A percentile compares a stretch with the other conserved stretches of the same genome.
Conservation (phyloP, 2,797 vertebrate species). For the Galago senegalensis region DNA sequence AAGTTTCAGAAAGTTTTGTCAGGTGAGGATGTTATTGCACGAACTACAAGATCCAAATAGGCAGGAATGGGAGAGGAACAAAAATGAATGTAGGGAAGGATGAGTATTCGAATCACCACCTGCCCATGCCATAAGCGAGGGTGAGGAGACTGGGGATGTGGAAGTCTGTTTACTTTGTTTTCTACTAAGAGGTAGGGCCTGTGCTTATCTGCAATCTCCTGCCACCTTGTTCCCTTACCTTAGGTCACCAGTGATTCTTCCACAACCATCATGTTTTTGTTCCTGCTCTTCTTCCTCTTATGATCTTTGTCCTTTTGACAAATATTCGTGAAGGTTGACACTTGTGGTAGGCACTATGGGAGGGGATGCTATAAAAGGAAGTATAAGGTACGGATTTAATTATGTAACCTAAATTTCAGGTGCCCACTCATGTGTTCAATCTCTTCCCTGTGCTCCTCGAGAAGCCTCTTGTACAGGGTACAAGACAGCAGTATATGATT, state of each 20-base stretch:
- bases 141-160: neutral
- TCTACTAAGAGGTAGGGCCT: neutral
- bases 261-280: neutral
- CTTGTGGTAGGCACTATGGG: neutral
- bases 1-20: neutral
- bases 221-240: neutral
- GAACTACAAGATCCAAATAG: neutral
- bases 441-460: neutral
- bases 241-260: neutral
- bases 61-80: neutral
- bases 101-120: neutral
- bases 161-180: neutral
- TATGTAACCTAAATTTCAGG: neutral
- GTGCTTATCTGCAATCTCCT: neutral
- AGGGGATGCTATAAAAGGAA: neutral
- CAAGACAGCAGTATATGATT: neutral
- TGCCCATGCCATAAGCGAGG: neutral
- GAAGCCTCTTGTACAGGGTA: neutral
- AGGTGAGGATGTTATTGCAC: neutral
- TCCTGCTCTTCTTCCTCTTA: neutral
- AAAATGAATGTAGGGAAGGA: neutral
- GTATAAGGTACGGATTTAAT: neutral
- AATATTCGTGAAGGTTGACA: neutral
- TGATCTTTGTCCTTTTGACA: neutral
- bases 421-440: neutral